A percentile compares a stretch with the other conserved stretches of the same genome.
Conservation (phyloP, 2,888 invertebrate species). For the Ectobius pallidus region DNA sequence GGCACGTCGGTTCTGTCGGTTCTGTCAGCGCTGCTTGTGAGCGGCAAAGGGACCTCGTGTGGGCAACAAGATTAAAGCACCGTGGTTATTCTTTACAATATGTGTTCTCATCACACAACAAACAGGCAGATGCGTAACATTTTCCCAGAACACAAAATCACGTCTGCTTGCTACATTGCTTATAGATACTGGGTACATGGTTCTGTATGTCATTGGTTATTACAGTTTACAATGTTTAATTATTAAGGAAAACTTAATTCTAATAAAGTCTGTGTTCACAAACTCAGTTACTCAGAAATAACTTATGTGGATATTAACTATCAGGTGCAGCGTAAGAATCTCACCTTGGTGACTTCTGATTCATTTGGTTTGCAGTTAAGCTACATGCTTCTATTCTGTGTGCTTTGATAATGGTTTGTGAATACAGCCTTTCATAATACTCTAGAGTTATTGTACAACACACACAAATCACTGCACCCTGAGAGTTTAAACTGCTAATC, state of each 20-base stretch:
- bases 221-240: background rate
- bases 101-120: too few species aligned
- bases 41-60: too few species aligned
- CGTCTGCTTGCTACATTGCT: too few species aligned
- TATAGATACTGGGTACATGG: conserved; percentile 13
- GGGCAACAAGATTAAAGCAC: too few species aligned
- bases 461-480: conserved; percentile 22
- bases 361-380: background rate
- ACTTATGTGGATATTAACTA: background rate
- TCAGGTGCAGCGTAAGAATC: background rate
- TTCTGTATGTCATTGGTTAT: background rate
- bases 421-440: conserved; percentile 16
- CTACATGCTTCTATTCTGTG: background rate
- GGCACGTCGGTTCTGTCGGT: background rate
- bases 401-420: background rate
- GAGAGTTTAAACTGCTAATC: conserved; percentile 17
- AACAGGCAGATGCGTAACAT: too few species aligned
- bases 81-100: too few species aligned
- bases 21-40: background rate
- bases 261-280: conserved; percentile 5
- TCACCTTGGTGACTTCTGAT: background rate
- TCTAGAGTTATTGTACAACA: conserved; percentile 9
- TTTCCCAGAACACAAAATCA: too few species aligned
- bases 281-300: background rate
- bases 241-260: background rate